Conservation (phyloP, 2,797 vertebrate species). For the Scomberomorus guttatus region DNA sequence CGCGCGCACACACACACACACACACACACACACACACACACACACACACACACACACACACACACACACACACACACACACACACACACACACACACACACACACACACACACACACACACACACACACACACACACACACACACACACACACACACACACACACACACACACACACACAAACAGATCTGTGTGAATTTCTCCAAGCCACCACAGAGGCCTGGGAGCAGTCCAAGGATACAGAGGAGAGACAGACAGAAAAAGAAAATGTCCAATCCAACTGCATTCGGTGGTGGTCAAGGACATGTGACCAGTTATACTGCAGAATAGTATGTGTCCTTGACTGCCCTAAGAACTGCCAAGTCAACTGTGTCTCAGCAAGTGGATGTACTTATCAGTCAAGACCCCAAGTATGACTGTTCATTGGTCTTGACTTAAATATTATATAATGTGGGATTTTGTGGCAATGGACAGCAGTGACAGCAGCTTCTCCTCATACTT, state of each 20-base stretch:
- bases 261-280: slow-evolving; percentile 27
- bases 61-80: slow-evolving; percentile 25
- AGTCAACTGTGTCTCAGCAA: not conserved
- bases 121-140: slow-evolving; percentile 25
- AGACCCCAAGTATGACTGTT: not conserved
- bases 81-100: not conserved
- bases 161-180: not conserved
- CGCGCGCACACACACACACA: slow-evolving; percentile 25
- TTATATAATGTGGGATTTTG: not conserved
- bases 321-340: not conserved
- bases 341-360: not conserved
- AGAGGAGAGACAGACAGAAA: slow-evolving; percentile 9
- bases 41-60: not conserved
- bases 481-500: not conserved
- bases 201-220: slow-evolving; percentile 57
- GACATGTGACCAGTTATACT: slow-evolving; percentile 33
- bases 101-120: not conserved
- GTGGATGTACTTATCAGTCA: not conserved
- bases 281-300: slow-evolving; percentile 42
- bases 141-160: too few species aligned
- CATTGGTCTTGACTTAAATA: not conserved
- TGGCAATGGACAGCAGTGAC: not conserved
- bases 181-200: slow-evolving; percentile 47
- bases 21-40: not conserved
- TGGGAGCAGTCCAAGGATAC: slow-evolving; percentile 51